These are phyloP conservation scores for Antheraea yamamai DNA, from an alignment of 2,888 invertebrate genomes.

Conservation along the genomic window DNA sequence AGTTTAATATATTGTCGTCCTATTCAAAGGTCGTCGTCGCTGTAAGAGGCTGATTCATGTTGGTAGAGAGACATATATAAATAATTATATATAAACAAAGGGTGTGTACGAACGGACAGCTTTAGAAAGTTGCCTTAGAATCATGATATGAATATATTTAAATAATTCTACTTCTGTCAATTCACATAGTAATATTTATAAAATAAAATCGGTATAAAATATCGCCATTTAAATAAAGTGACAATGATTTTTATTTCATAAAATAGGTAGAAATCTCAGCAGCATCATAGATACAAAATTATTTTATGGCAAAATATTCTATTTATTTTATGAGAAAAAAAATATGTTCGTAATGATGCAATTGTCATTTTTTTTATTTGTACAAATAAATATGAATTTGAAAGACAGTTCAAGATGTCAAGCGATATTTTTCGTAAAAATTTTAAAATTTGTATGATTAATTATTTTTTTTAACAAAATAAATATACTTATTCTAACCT, in stretches of 20 bases:
- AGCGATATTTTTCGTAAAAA: no score
- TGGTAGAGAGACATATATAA: background rate
- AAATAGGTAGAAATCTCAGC: background rate
- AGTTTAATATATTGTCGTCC: background rate
- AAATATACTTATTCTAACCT: no score
- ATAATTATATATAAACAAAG: background rate
- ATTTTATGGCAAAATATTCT: no score
- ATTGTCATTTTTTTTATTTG: no score
- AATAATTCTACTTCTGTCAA: conserved; percentile 3
- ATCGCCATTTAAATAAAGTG: background rate
- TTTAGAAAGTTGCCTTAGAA: conserved; percentile 50
- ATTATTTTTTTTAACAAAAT: no score
- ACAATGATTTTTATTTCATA: background rate
- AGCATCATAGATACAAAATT: no score
- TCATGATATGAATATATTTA: conserved; percentile 31
- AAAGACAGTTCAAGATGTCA: no score
- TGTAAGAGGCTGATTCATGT: conserved; percentile 40
- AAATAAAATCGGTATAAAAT: background rate
- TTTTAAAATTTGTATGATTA: no score
- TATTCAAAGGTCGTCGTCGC: conserved; percentile 19
- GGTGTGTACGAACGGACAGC: conserved; percentile 31
- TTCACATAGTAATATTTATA: background rate
- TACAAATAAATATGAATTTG: no score
- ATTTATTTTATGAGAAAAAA: no score
- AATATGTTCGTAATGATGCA: no score